Percentiles rank a stretch among this genome's conserved stretches.
These are phyloP conservation scores for Aphis gossypii DNA, from an alignment of 1,140 invertebrate genomes.

Conservation along the genomic window DNA sequence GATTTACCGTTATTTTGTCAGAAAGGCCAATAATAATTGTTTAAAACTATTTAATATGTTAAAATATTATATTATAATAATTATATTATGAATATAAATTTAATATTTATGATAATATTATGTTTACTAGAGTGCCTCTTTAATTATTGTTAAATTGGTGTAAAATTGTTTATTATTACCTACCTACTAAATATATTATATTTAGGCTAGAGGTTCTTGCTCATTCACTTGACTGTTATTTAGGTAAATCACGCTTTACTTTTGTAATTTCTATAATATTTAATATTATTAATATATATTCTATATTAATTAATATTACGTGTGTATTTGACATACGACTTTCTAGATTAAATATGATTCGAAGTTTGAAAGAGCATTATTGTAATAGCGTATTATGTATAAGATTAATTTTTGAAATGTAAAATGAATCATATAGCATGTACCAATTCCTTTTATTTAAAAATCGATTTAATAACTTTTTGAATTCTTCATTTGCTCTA, in stretches of 20 bases:
- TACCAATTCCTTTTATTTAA: neutral
- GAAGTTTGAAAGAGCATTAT: neutral
- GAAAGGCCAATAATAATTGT: neutral
- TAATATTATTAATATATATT: neutral
- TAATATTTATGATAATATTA: constrained; percentile 5
- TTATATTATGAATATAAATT: neutral
- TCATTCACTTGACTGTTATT: constrained; percentile 56
- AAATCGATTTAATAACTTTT: constrained; percentile 3
- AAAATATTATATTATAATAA: no score
- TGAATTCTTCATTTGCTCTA: constrained; percentile 43
- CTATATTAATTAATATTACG: neutral
- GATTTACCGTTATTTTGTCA: neutral
- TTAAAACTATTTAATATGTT: constrained; percentile 29
- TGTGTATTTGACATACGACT: neutral
- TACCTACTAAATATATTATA: neutral
- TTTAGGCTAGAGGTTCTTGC: constrained; percentile 53
- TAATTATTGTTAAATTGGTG: neutral
- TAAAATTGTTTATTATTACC: constrained; percentile 22
- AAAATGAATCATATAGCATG: neutral
- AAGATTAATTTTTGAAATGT: neutral
- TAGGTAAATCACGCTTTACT: constrained; percentile 53
- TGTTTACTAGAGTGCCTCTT: constrained; percentile 19
- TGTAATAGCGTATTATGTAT: neutral
- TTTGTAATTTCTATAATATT: constrained; percentile 32
- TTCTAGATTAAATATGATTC: constrained; percentile 22